A percentile compares a stretch with the other conserved stretches of the same genome.
These are phyloP conservation scores for Chaetophractus vellerosus DNA, from an alignment of 2,797 vertebrate species.

Conservation along the genomic window DNA sequence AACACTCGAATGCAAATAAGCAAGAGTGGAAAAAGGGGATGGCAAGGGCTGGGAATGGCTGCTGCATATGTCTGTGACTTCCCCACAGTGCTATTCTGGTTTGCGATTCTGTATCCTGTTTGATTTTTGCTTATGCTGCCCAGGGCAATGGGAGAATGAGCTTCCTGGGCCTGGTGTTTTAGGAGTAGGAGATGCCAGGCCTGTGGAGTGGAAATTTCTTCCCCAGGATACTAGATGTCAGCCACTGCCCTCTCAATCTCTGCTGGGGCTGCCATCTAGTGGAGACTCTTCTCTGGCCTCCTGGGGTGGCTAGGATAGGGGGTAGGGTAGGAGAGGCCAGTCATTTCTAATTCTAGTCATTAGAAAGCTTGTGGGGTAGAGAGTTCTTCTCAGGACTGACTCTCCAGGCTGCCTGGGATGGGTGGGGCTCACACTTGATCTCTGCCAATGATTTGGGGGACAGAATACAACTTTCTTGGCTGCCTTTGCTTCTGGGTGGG, in stretches of 20 bases:
- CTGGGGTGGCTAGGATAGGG: background rate
- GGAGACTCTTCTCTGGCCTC: background rate
- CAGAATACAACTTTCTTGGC: background rate
- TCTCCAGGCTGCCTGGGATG: background rate
- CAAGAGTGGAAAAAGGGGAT: too few species aligned
- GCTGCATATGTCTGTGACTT: too few species aligned
- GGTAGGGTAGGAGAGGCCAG: background rate
- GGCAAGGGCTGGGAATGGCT: too few species aligned
- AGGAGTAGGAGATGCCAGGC: background rate
- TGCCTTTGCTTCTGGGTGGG: too few species aligned
- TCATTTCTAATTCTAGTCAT: too few species aligned
- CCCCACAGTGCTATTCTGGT: background rate
- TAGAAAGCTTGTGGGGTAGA: too few species aligned
- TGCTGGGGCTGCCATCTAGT: background rate
- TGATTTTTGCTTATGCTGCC: background rate
- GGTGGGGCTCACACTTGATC: background rate
- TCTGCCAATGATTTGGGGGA: background rate
- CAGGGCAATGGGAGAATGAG: background rate
- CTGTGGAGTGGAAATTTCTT: background rate
- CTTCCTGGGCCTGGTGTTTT: background rate
- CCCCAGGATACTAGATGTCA: background rate
- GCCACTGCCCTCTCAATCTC: background rate
- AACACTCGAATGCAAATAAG: too few species aligned
- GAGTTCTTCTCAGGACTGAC: background rate
- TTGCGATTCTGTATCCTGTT: background rate